Conservation (phyloP, 2,888 invertebrate species). For the Drosophila eohydei region DNA sequence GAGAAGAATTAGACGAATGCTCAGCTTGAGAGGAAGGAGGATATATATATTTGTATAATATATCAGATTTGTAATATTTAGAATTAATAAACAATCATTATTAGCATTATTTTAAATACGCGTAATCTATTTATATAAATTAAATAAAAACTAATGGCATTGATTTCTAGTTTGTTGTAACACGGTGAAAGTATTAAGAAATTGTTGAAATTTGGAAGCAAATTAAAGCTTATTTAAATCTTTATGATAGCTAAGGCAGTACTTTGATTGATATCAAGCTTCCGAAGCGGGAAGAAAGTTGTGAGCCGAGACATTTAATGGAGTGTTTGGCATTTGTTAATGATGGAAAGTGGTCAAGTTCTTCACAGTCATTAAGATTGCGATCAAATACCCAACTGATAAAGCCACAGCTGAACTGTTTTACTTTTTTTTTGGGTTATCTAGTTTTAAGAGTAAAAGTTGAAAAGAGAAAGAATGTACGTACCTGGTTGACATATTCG, state of each 20-base stretch:
- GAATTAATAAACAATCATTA: neutral
- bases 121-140: neutral
- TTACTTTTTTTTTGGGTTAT: constrained; percentile 19
- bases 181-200: constrained; percentile 41
- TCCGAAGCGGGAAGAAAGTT: constrained; percentile 37
- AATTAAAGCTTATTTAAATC: constrained; percentile 43
- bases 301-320: constrained; percentile 21
- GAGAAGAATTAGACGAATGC: neutral
- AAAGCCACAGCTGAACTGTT: constrained; percentile 23
- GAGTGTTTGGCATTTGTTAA: constrained; percentile 20
- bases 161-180: constrained; percentile 8
- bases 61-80: neutral
- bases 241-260: constrained; percentile 13
- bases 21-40: neutral
- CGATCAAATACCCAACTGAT: constrained; percentile 22
- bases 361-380: constrained; percentile 19
- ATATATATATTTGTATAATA: neutral
- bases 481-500: constrained; percentile 72
- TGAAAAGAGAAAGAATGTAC: constrained; percentile 11
- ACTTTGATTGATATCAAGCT: constrained; percentile 15
- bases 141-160: neutral
- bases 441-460: neutral
- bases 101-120: neutral
- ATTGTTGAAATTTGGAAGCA: constrained; percentile 15
- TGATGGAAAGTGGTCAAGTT: constrained; percentile 42